Conservation (phyloP, 2,888 invertebrate genomes). For the Ophion ellenae region DNA sequence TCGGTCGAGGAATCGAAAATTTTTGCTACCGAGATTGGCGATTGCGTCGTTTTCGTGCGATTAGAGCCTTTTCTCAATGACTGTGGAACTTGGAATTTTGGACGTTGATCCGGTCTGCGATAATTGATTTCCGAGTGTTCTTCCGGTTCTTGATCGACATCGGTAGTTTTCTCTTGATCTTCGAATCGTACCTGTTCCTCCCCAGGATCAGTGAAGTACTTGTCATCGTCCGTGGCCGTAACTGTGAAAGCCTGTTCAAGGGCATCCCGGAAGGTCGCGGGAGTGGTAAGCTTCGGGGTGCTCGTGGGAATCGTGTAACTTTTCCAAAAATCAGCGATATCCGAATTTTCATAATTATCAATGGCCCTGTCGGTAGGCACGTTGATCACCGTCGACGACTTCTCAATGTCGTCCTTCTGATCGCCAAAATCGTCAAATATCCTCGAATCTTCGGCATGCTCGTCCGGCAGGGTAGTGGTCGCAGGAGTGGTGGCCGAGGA, state of each 20-base stretch:
- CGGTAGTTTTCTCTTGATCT: not conserved
- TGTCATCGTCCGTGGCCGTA: not conserved
- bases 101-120: slow-evolving; percentile 63
- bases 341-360: not conserved
- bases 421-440: slow-evolving; percentile 10
- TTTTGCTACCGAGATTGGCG: slow-evolving; percentile 44
- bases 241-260: slow-evolving; percentile 12
- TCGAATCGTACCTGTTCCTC: slow-evolving; percentile 2
- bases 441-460: slow-evolving; percentile 16
- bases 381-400: slow-evolving; percentile 22
- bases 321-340: slow-evolving; percentile 73
- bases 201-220: not conserved
- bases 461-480: slow-evolving; percentile 38
- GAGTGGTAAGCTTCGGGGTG: slow-evolving; percentile 58
- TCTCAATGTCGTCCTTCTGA: slow-evolving; percentile 16
- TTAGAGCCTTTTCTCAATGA: slow-evolving; percentile 56
- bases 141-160: not conserved
- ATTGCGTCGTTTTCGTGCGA: slow-evolving; percentile 41
- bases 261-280: slow-evolving; percentile 26
- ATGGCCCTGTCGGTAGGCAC: not conserved
- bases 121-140: slow-evolving; percentile 43
- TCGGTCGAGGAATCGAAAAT: slow-evolving; percentile 68
- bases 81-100: slow-evolving; percentile 68
- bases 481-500: slow-evolving; percentile 66
- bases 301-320: slow-evolving; percentile 55